Conservation (phyloP, 2,113 vertebrate species). For the Oceanites oceanicus region DNA sequence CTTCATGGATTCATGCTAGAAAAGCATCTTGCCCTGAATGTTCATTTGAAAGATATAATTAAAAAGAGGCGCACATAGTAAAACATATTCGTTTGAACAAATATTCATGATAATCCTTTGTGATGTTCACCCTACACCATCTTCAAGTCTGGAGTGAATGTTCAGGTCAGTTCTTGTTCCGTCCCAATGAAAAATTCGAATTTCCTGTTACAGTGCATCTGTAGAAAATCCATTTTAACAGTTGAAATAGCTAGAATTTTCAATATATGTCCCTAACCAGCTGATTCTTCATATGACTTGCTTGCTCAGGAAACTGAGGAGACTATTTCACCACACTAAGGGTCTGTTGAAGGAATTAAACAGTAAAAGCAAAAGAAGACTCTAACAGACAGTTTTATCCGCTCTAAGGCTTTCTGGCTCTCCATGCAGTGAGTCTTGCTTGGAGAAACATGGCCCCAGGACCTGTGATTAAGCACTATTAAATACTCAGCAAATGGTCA, state of each 20-base stretch:
- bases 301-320: not conserved
- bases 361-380: not conserved
- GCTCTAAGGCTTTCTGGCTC: not conserved
- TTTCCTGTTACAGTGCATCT: not conserved
- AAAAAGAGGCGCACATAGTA: not conserved
- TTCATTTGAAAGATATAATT: not conserved
- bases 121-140: not conserved
- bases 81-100: not conserved
- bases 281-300: not conserved
- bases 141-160: not conserved
- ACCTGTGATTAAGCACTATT: not conserved
- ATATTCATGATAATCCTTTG: not conserved
- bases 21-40: not conserved
- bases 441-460: not conserved
- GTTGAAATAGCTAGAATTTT: conserved; percentile 8
- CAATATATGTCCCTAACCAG: not conserved
- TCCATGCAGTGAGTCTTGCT: not conserved
- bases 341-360: conserved; percentile 1
- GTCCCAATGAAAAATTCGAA: not conserved
- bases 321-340: not conserved
- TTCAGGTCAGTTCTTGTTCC: not conserved
- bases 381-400: not conserved
- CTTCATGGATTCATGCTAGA: not conserved
- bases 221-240: conserved; percentile 16
- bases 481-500: conserved; percentile 5